These are phyloP conservation scores for Mamestra brassicae DNA, from an alignment of 2,888 invertebrate species.

Conservation along the genomic window DNA sequence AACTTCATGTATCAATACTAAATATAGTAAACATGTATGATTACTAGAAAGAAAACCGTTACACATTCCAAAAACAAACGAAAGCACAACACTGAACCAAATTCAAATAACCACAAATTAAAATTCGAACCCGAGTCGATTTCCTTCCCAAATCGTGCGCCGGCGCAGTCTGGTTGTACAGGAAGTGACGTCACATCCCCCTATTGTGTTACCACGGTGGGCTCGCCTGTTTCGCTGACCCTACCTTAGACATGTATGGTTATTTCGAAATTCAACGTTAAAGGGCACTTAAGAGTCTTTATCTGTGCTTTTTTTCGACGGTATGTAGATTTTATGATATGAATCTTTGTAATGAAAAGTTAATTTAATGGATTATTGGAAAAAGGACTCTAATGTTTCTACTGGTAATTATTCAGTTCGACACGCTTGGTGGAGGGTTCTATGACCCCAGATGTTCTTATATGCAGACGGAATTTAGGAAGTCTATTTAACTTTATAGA, in stretches of 20 bases:
- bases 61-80: conserved; percentile 27
- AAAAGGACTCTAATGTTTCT: background rate
- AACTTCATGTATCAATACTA: too few relatives aligned
- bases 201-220: conserved; percentile 62
- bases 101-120: conserved; percentile 49
- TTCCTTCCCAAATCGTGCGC: conserved; percentile 66
- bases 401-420: too few relatives aligned
- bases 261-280: conserved; percentile 31
- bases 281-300: conserved; percentile 14
- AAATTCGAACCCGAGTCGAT: conserved; percentile 48
- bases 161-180: conserved; percentile 57
- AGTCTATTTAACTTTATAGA: too few relatives aligned
- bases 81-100: conserved; percentile 24
- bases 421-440: background rate
- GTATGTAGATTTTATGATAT: background rate
- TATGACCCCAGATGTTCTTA: background rate
- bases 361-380: background rate
- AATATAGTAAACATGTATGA: background rate
- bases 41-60: conserved; percentile 27
- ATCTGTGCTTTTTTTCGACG: background rate
- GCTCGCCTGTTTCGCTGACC: conserved; percentile 51
- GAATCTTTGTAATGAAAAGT: conserved; percentile 5
- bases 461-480: too few relatives aligned
- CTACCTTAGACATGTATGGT: conserved; percentile 51
- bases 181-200: conserved; percentile 80